Percentiles rank a stretch among this genome's conserved stretches.
Evolutionary conservation across 2,797 vertebrate species (phyloP).

Genomic region (Hypotaenidia okinawae): DNA sequence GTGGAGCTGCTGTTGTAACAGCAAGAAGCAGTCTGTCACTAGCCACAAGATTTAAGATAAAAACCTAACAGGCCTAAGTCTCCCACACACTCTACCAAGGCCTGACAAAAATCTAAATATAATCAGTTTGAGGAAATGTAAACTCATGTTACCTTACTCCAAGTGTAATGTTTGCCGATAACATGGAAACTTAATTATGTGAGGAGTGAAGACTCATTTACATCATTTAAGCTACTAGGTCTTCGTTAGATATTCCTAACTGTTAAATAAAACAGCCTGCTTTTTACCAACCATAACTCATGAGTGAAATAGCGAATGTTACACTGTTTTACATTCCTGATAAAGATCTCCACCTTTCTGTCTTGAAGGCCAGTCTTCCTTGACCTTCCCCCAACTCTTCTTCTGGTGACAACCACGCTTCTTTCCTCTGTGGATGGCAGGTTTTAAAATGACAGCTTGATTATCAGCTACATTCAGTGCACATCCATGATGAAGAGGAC

Average conservation of each 20-base stretch:
- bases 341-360: not conserved
- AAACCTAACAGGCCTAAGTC: conserved; percentile 17
- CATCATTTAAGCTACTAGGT: not conserved
- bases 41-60: conserved; percentile 67
- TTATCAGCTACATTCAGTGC: not conserved
- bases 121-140: not conserved
- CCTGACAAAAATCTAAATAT: conserved; percentile 27
- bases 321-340: not conserved
- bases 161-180: not conserved
- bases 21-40: conserved; percentile 35
- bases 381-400: not conserved
- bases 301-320: not conserved
- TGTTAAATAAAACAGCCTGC: not conserved
- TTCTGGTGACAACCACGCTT: not conserved
- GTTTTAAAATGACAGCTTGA: not conserved
- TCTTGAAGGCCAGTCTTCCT: not conserved
- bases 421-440: not conserved
- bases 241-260: not conserved
- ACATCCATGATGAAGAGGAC: not conserved
- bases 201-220: conserved; percentile 12
- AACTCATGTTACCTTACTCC: not conserved
- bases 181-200: not conserved
- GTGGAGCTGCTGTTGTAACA: conserved; percentile 44
- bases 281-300: not conserved
- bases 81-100: conserved; percentile 18